These are phyloP conservation scores for Pelagia noctiluca DNA, from an alignment of 30 jellyfish, hydroid and myxozoan genomes.

Conservation along the genomic window DNA sequence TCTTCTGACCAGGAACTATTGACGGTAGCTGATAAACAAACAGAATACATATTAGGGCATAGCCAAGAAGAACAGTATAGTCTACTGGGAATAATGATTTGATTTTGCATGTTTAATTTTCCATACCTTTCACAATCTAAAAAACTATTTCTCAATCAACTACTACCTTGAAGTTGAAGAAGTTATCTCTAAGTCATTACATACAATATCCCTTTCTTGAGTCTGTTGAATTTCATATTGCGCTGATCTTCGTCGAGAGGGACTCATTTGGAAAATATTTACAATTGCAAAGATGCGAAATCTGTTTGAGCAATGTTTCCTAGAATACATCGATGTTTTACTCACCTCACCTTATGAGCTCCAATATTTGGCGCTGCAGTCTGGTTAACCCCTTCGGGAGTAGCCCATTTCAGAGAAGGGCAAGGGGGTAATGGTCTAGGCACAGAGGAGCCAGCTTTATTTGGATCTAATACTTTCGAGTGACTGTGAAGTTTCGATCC, in stretches of 20 bases:
- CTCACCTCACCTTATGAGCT: constrained; percentile 81
- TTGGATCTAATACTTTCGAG: constrained; percentile 86
- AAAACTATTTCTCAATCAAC: no score
- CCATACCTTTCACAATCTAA: no score
- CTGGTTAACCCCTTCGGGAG: constrained; percentile 70
- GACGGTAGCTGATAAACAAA: constrained; percentile 39
- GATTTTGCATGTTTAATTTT: neutral
- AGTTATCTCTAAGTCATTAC: no score
- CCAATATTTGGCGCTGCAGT: constrained; percentile 64
- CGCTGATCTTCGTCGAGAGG: no score
- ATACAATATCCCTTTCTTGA: no score
- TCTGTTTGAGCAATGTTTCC: no score
- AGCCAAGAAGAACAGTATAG: neutral
- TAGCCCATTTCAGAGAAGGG: constrained; percentile 94
- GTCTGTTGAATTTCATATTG: no score
- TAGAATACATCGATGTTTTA: no score
- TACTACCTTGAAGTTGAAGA: no score
- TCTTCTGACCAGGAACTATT: constrained; percentile 51
- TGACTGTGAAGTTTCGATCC: constrained; percentile 84
- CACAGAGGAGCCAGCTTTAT: constrained; percentile 53
- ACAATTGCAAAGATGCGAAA: no score
- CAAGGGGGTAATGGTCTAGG: constrained; percentile 88
- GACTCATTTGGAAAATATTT: no score
- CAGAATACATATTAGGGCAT: neutral
- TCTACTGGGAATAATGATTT: neutral